phyloP scores from a whole-genome alignment of 1,140 invertebrate species.

The Carposina sasakii region DNA sequence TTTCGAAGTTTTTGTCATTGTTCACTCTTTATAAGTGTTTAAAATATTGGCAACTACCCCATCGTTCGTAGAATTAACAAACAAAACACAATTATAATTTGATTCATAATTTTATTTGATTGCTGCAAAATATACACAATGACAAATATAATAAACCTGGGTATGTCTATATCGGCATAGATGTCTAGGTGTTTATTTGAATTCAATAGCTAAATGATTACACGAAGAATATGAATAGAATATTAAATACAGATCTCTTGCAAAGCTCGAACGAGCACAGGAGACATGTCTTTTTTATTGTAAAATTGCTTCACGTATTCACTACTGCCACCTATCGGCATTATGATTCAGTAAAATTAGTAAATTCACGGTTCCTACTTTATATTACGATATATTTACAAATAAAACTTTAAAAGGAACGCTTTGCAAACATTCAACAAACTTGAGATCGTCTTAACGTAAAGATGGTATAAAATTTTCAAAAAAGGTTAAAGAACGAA shows the following conservation, averaged over 20 bases:
- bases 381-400: slow-evolving; percentile 70
- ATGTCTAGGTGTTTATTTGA: slow-evolving; percentile 62
- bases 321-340: slow-evolving; percentile 34
- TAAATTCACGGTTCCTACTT: slow-evolving; percentile 68
- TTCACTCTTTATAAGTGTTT: too few species aligned
- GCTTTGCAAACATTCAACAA: slow-evolving; percentile 72
- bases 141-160: slow-evolving; percentile 65
- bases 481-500: slow-evolving; percentile 60
- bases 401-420: slow-evolving; percentile 73
- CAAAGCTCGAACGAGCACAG: slow-evolving; percentile 20
- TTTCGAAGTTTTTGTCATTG: too few species aligned
- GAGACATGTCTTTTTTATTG: slow-evolving; percentile 36
- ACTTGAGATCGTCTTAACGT: slow-evolving; percentile 72
- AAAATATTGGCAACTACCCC: too few species aligned
- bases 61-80: too few species aligned
- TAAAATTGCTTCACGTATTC: slow-evolving; percentile 11
- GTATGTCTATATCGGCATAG: slow-evolving; percentile 56
- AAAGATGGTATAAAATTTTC: slow-evolving; percentile 69
- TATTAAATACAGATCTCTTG: slow-evolving; percentile 55
- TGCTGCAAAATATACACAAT: slow-evolving; percentile 71
- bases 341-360: slow-evolving; percentile 54
- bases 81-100: slow-evolving; percentile 41
- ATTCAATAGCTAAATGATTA: slow-evolving; percentile 64
- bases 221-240: slow-evolving; percentile 61
- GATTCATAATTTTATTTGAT: slow-evolving; percentile 70